Evolutionary conservation across 2,797 vertebrate genomes (phyloP).

Genomic region (Trichosurus vulpecula): DNA sequence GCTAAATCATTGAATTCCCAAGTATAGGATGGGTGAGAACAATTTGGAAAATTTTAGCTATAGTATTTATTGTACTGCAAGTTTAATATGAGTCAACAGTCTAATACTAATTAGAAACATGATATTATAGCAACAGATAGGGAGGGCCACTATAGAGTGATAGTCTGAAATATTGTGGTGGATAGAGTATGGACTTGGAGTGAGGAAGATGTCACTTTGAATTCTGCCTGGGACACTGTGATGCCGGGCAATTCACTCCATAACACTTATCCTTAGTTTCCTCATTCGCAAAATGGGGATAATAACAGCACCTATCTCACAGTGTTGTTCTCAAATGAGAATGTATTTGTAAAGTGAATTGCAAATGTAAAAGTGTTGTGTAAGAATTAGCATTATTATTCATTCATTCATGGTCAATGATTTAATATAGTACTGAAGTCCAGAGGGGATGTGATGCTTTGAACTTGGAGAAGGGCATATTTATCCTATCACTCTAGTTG

Average conservation of each 20-base stretch:
- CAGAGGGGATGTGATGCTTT: background rate
- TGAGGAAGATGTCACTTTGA: no score
- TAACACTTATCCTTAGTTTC: background rate
- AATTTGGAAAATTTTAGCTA: background rate
- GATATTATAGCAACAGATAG: background rate
- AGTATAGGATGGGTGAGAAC: background rate
- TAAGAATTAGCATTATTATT: background rate
- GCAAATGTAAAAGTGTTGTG: background rate
- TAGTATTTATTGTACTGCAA: background rate
- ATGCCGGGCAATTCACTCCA: background rate
- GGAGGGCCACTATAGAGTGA: background rate
- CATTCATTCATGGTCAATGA: background rate
- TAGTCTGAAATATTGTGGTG: background rate
- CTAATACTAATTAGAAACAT: background rate
- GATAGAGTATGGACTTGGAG: no score
- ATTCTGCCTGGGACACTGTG: background rate
- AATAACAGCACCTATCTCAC: background rate
- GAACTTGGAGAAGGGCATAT: background rate
- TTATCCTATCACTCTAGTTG: background rate
- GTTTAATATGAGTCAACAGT: background rate
- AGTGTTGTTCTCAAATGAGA: background rate
- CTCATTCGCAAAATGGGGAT: background rate
- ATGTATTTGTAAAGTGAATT: background rate
- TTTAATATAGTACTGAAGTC: background rate
- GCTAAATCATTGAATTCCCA: background rate